These are phyloP conservation scores for Neuroscelio doddi DNA, from an alignment of 2,888 invertebrate genomes.

Conservation along the genomic window DNA sequence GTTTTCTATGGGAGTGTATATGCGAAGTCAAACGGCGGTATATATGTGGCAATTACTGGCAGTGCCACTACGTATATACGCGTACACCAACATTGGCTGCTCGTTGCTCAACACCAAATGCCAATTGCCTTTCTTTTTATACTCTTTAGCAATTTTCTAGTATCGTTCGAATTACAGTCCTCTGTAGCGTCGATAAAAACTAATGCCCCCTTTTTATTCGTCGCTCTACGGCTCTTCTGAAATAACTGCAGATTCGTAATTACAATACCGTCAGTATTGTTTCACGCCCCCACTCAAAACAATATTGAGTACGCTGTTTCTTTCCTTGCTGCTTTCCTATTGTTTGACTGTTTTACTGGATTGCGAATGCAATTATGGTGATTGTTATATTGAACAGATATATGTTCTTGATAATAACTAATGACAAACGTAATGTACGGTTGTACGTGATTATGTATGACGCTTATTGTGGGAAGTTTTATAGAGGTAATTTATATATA, in stretches of 20 bases:
- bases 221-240: constrained; percentile 12
- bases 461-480: no score
- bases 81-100: constrained; percentile 28
- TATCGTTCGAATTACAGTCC: constrained; percentile 20
- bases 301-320: constrained; percentile 24
- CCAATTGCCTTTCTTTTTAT: constrained; percentile 51
- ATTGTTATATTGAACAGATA: no score
- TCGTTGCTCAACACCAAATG: constrained; percentile 51
- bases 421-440: no score
- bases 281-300: constrained; percentile 22
- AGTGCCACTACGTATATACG: constrained; percentile 30
- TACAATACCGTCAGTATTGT: constrained; percentile 32
- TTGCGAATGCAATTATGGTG: no score
- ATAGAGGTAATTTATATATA: no score
- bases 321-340: neutral
- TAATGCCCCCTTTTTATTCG: constrained; percentile 26
- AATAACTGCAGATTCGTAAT: constrained; percentile 32
- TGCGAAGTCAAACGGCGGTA: constrained; percentile 50
- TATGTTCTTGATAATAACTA: no score
- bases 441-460: no score
- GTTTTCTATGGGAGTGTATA: constrained; percentile 52
- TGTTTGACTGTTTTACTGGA: no score
- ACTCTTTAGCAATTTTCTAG: constrained; percentile 41
- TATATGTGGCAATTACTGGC: constrained; percentile 32
- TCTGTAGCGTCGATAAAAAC: constrained; percentile 35